phyloP scores from a whole-genome alignment of 2,797 vertebrate species.

The Ctenopoma multispine region DNA sequence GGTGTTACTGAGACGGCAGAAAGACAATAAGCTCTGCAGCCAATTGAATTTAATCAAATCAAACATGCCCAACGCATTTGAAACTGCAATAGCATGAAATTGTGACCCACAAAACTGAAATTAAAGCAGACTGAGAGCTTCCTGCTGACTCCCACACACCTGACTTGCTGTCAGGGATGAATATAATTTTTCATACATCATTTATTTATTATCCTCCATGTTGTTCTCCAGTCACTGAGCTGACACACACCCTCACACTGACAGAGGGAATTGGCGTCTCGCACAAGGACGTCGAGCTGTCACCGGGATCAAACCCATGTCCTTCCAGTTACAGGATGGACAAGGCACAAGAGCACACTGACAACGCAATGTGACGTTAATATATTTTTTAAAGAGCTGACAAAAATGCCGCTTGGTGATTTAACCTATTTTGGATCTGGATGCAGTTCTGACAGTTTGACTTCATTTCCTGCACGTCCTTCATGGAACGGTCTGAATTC shows the following conservation, averaged over 20 bases:
- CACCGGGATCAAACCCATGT: conserved; percentile 38
- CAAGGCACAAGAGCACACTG: conserved; percentile 26
- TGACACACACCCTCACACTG: conserved; percentile 41
- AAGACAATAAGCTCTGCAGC: conserved; percentile 29
- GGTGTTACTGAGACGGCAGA: conserved; percentile 15
- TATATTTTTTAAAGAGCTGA: conserved; percentile 36
- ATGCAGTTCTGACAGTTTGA: conserved; percentile 43
- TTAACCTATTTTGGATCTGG: conserved; percentile 42
- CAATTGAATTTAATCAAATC: conserved; percentile 39
- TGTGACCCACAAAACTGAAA: conserved; percentile 43
- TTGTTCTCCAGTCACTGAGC: conserved; percentile 51
- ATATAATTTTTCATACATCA: conserved; percentile 59
- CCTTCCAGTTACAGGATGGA: conserved; percentile 33
- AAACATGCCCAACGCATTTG: conserved; percentile 13
- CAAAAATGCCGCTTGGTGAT: conserved; percentile 15
- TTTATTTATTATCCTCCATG: conserved; percentile 60
- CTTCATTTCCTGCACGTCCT: conserved; percentile 35
- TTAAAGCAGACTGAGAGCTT: conserved; percentile 38
- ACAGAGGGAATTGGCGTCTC: conserved; percentile 22
- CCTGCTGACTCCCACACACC: conserved; percentile 47
- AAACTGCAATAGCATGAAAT: conserved; percentile 39
- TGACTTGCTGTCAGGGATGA: conserved; percentile 49
- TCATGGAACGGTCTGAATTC: conserved; percentile 26
- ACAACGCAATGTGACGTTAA: conserved; percentile 33
- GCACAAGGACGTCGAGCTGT: conserved; percentile 41